Evolutionary conservation across 2,888 invertebrate species (phyloP), one percentile per base, ranked within the genome.

Genomic region (Phortica okadai): DNA sequence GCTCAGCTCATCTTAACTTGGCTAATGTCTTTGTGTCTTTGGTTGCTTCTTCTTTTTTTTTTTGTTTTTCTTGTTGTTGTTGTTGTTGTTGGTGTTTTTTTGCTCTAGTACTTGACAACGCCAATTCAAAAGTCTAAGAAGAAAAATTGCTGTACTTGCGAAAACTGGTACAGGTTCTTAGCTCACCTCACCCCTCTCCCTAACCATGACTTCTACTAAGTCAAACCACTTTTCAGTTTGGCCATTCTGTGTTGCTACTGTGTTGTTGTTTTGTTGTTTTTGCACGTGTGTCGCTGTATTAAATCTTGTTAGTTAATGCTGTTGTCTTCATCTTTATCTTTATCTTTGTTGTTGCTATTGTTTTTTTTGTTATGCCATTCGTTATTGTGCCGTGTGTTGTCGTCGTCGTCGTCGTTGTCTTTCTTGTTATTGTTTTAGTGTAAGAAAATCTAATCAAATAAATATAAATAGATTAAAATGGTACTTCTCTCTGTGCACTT

Each of bases 251-350:
- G 33, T 33, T 5, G 33, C 21, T 62, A 21, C 33, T 33, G 33
- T 33, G 33, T 33, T 5, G 33, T 62, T 62, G 62, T 25, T 4
- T 62, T 62, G 16, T 66, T 16, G 1, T 6, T 59, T 21, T 66
- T 66, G 62, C 62, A 62, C 62, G 25, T 66, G 66, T 66, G 33
- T 66, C 42, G 62, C 62, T 66, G 14, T 66, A 11, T 21, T 66
- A 66, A 66, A 66, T 41, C 66, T 66, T 41, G 66, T 66, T 66
- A 66, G 66, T 66, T 11, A 33, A 66, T 66, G 11, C 42, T 66
- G 14, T 66, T 64, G 7, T 59, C 21, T 10, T 62, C 21, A 21
- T 21, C 21, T 62, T 62, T 10, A 16, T 62, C 21, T n/a, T 6
- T 62, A 11, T 59, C 33, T 33, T 33, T 33, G 7, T 59, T 62